Percentiles rank a stretch among this genome's conserved stretches.
Evolutionary conservation across 2,797 vertebrate species (phyloP).

Genomic region (Pantherophis alleghaniensis): DNA sequence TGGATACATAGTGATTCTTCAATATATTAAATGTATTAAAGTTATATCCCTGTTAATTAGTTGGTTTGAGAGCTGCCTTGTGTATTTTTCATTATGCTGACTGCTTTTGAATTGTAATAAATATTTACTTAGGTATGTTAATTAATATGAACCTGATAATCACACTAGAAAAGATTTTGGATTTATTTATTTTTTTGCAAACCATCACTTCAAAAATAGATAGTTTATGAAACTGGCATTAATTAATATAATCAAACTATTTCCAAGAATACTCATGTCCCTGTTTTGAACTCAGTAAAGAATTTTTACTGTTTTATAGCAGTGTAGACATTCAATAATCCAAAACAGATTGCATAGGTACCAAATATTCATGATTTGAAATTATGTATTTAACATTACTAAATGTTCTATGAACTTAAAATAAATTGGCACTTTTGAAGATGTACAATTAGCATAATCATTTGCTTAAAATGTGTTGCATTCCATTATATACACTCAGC

Average conservation of each 20-base stretch:
- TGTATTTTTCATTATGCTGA: background rate
- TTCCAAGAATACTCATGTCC: background rate
- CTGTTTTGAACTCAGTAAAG: too few relatives aligned
- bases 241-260: background rate
- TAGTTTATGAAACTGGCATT: background rate
- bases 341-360: rapidly evolving
- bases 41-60: background rate
- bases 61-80: background rate
- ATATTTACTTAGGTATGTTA: background rate
- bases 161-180: conserved; percentile 14
- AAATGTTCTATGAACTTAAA: background rate
- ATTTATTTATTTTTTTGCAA: background rate
- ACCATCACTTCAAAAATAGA: conserved; percentile 3
- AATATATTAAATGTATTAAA: background rate
- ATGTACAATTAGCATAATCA: background rate
- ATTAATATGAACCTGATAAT: conserved; percentile 36
- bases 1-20: background rate
- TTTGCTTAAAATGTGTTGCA: background rate
- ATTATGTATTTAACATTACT: background rate
- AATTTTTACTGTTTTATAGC: too few relatives aligned
- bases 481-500: background rate
- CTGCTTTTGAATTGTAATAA: background rate
- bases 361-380: background rate
- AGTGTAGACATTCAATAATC: background rate
- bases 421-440: background rate